Percentiles rank a stretch among this genome's conserved stretches.
Evolutionary conservation across 2,888 invertebrate genomes (phyloP).

Genomic region (Cryptophagus acutangulus): DNA sequence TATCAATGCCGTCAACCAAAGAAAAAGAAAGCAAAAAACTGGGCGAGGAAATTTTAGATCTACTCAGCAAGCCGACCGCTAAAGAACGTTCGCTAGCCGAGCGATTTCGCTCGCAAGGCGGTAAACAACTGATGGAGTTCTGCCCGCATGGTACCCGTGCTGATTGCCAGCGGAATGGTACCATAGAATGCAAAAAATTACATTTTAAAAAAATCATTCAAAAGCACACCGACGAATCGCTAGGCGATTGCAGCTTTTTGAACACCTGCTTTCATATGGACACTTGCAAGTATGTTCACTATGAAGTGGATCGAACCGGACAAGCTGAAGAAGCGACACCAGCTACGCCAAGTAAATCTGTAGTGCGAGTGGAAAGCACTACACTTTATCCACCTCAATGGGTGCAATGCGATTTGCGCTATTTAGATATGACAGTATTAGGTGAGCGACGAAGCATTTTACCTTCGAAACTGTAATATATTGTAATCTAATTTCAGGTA

Average conservation of each 20-base stretch:
- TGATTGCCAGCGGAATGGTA: slow-evolving; percentile 67
- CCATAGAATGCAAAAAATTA: slow-evolving; percentile 72
- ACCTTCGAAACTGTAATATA: background rate
- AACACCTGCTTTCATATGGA: slow-evolving; percentile 99
- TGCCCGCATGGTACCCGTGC: slow-evolving; percentile 92
- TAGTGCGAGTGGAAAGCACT: slow-evolving; percentile 46
- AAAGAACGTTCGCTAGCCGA: slow-evolving; percentile 94
- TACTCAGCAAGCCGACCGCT: slow-evolving; percentile 92
- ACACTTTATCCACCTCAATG: slow-evolving; percentile 88
- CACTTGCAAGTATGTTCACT: slow-evolving; percentile 97
- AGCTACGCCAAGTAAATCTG: slow-evolving; percentile 30
- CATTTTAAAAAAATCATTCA: slow-evolving; percentile 97
- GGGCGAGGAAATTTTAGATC: slow-evolving; percentile 90
- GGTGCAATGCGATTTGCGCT: slow-evolving; percentile 94
- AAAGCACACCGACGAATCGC: slow-evolving; percentile 73
- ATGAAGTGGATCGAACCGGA: slow-evolving; percentile 83
- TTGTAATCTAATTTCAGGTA: slow-evolving; percentile 54
- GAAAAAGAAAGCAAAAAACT: slow-evolving; percentile 94
- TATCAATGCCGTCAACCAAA: slow-evolving; percentile 89
- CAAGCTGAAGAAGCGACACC: slow-evolving; percentile 45
- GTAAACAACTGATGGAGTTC: slow-evolving; percentile 89
- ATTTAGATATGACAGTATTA: slow-evolving; percentile 83
- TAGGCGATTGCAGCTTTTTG: slow-evolving; percentile 93
- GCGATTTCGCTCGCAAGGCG: slow-evolving; percentile 93
- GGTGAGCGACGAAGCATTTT: no score